These are phyloP conservation scores for Oryctes rhinoceros DNA, from an alignment of 1,140 invertebrate species.

Conservation along the genomic window DNA sequence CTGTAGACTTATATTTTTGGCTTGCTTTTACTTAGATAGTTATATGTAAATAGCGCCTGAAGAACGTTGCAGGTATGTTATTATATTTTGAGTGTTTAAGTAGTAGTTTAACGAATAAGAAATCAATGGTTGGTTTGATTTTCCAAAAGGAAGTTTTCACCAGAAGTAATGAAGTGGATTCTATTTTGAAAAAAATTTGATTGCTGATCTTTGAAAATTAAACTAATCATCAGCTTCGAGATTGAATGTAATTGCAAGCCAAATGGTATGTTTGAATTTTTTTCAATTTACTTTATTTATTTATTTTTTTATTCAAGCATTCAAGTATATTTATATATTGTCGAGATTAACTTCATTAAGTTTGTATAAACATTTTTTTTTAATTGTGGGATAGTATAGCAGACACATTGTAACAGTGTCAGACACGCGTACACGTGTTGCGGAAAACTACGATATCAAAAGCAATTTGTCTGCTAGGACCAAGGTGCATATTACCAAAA, in stretches of 20 bases:
- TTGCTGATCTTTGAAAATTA: not conserved
- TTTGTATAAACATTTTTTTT: too few species aligned
- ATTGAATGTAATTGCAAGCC: slow-evolving; percentile 37
- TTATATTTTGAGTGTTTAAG: slow-evolving; percentile 25
- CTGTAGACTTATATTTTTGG: slow-evolving; percentile 8
- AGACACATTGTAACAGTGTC: too few species aligned
- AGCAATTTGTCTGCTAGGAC: too few species aligned
- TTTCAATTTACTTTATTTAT: slow-evolving; percentile 3
- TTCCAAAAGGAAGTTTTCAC: not conserved
- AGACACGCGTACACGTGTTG: too few species aligned
- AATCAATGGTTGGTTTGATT: slow-evolving; percentile 26
- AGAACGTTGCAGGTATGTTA: slow-evolving; percentile 39
- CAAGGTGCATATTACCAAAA: too few species aligned
- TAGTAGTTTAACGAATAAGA: slow-evolving; percentile 3
- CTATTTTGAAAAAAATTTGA: not conserved
- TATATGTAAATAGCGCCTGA: slow-evolving; percentile 34
- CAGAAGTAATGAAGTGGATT: not conserved
- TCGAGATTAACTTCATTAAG: too few species aligned
- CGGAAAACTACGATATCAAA: too few species aligned
- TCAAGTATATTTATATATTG: not conserved
- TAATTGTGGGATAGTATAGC: too few species aligned
- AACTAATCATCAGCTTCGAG: slow-evolving; percentile 17
- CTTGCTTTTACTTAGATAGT: slow-evolving; percentile 37
- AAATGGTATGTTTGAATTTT: slow-evolving; percentile 28
- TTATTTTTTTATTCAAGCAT: slow-evolving; percentile 11